Evolutionary conservation across 2,113 vertebrate genomes (phyloP).

Genomic region (Rhynchopsitta pachyrhyncha): DNA sequence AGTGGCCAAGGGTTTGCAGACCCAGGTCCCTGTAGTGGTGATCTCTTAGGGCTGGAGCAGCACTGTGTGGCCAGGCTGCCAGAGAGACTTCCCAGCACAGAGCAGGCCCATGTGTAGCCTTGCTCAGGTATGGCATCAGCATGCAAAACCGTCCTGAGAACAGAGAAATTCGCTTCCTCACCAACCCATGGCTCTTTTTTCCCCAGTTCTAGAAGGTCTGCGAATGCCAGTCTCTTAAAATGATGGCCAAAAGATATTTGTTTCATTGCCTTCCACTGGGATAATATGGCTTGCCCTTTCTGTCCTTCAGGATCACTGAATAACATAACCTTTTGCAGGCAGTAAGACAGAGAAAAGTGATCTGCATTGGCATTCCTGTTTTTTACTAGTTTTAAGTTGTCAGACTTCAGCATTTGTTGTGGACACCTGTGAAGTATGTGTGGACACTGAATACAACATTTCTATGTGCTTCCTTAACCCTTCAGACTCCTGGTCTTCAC

Average conservation of each 20-base stretch:
- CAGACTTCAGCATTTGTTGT: neutral
- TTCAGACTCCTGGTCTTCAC: neutral
- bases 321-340: neutral
- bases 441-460: neutral
- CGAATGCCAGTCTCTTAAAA: neutral
- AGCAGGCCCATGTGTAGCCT: neutral
- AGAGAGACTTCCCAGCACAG: rapidly evolving
- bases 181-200: neutral
- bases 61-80: rapidly evolving
- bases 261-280: neutral
- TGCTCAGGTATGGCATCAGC: neutral
- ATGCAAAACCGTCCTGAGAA: neutral
- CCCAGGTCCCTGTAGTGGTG: rapidly evolving
- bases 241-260: neutral
- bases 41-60: neutral
- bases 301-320: neutral
- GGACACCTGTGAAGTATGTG: neutral
- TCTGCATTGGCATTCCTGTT: neutral
- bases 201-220: neutral
- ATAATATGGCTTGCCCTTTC: neutral
- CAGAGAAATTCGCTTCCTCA: neutral
- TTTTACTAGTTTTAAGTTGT: neutral
- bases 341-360: neutral
- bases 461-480: neutral
- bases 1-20: rapidly evolving